Base-by-base conservation (phyloP, 2,113 vertebrate species). In the Rynchops niger region DNA sequence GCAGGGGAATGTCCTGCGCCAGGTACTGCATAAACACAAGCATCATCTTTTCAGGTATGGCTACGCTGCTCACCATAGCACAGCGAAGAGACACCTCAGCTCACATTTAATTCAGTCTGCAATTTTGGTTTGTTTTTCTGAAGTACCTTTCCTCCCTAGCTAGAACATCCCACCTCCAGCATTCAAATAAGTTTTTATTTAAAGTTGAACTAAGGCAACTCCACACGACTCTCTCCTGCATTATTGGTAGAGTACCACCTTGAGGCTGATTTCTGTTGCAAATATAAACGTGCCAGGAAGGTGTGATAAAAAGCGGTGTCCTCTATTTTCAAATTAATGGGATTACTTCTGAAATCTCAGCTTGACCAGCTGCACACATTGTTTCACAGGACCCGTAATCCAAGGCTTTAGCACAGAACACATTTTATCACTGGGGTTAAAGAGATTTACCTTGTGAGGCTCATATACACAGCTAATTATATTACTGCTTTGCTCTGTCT, bases 331-430 rank as follows among this genome's bases (percentile, higher is more conserved):
- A 91, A 93, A 91, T 74, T 91, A 97, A 88, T 50, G 30, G 73
- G 92, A 97, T 97, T 97, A 91, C 32, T 84, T 88, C 72, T 45
- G 67, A 94, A 92, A 88, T 85, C 71, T 66, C 19, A 3, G 43
- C 25, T 85, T 90, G 81, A 74, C 62, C 92, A 94, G 91, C 86
- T 94, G 94, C n/a, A 71, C 55, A 86, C 47, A 82, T 55, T 94
- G 93, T 97, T 97, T 96, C 86, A 91, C 40, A 97, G 91, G 43
- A 94, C 70, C 84, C 89, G 80, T 96, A 97, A 98, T 97, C 95
- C 94, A 70, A 17, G 34, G 90, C 86, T 95, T 96, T 95, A 93
- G 91, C 62, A 78, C 15, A 92, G 74, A 95, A 91, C 88, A 96
- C 73, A 86, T 92, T 96, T 97, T 76, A 94, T 97, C 94, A 95